Conservation (phyloP, 2,888 invertebrate genomes). For the Oligia latruncula region DNA sequence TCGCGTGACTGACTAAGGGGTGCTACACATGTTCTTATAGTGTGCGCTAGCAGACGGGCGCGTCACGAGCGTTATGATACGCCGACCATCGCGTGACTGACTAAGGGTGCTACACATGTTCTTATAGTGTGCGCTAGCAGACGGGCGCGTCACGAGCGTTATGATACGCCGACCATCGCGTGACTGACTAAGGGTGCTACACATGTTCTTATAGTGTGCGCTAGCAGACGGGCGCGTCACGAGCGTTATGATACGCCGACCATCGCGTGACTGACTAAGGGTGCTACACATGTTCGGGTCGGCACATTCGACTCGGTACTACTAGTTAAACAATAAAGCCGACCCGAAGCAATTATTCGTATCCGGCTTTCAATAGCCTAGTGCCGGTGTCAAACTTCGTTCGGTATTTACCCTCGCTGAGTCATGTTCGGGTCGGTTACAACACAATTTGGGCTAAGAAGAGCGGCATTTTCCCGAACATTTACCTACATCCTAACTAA, state of each 20-base stretch:
- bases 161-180: constrained; percentile 8
- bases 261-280: constrained; percentile 21
- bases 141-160: not conserved
- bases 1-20: constrained; percentile 19
- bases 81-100: constrained; percentile 23
- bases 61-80: not conserved
- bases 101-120: not conserved
- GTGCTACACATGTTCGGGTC: not conserved
- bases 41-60: not conserved
- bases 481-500: not conserved
- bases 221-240: not conserved
- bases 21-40: not conserved
- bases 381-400: not conserved
- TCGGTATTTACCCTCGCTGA: not conserved
- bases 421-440: not conserved
- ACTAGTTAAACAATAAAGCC: not conserved
- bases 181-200: constrained; percentile 7
- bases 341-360: not conserved
- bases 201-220: not conserved
- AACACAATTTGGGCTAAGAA: not conserved
- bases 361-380: not conserved
- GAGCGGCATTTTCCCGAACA: not conserved
- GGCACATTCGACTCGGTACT: not conserved
- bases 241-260: not conserved
- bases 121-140: not conserved